Evolutionary conservation across 2,888 invertebrate species (phyloP).

Genomic region (Drosophila peninsularis): DNA sequence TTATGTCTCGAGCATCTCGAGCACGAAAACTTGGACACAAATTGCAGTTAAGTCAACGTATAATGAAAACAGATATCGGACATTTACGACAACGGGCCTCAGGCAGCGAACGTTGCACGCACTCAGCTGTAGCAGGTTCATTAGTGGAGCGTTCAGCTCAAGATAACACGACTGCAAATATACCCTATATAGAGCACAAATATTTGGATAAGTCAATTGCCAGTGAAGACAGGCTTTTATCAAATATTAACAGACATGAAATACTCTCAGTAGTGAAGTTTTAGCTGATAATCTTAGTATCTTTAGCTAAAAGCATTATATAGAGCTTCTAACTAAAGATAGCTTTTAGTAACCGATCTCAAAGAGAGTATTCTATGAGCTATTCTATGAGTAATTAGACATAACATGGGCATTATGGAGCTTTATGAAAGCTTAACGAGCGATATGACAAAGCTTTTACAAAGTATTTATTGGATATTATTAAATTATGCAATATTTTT

Average conservation of each 20-base stretch:
- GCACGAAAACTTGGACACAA: constrained; percentile 36
- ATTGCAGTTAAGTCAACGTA: constrained; percentile 35
- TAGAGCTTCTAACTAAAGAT: no score
- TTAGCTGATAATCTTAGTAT: background rate
- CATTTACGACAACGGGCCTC: constrained; percentile 37
- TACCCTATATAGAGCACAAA: constrained; percentile 14
- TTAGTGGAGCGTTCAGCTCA: constrained; percentile 25
- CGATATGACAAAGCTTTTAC: no score
- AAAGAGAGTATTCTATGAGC: no score
- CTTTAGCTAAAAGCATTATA: background rate
- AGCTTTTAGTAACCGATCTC: no score
- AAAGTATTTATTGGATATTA: no score
- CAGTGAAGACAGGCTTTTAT: background rate
- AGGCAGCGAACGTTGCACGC: constrained; percentile 42
- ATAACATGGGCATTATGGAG: no score
- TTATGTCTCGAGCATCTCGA: constrained; percentile 34
- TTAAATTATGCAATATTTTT: no score
- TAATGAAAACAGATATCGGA: constrained; percentile 53
- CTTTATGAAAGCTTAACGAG: no score
- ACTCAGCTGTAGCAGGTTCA: constrained; percentile 69
- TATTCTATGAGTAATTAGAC: no score
- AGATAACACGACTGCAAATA: background rate
- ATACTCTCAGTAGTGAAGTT: background rate
- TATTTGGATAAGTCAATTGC: background rate
- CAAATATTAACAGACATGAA: background rate